Evolutionary conservation across 1,140 invertebrate species (phyloP), one percentile per base, ranked within the genome.

Genomic region (Nautilus pompilius): DNA sequence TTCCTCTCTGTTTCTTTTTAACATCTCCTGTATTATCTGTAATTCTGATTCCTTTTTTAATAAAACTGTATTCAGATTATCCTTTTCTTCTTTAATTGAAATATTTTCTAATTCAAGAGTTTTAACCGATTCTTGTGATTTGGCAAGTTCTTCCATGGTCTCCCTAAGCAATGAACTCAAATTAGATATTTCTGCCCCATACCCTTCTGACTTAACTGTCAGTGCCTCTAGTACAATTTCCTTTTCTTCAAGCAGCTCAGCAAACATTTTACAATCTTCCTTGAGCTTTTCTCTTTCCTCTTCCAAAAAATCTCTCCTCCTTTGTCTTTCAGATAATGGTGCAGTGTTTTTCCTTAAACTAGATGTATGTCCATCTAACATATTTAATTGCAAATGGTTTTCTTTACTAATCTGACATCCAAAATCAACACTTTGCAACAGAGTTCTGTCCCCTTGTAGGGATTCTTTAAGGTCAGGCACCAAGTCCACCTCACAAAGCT

Each of bases 181-280:
- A 15, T 15, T 41, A 2, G n/a, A 20, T 17, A 63, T 49, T 34
- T 49, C 55, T 30, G 5, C n/a, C 36, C 49, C 22, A 5, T 20
- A 29, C 26, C 51, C 36, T 30, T 46, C 54, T 15, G 49, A 55
- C 41, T 63, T 54, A 17, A 24, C 24, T 29, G 24, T 8, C 54
- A 58, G 54, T 22, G 28, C 41, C 28, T 20, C 51, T 10, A 26
- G 41, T 10, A 28, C n/a, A 17, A 15, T 4, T 28, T 57, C 33
- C 26, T 57, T 57, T 36, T 57, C 55, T 13, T 33, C 33, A 3
- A 57, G 30, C 15, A 22, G 26, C 32, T 33, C 13, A 3, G 29
- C 26, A 17, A 57, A 22, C 24, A 34, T 36, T 36, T 33, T 57
- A 15, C 32, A 65, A 53, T 73, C 72, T 51, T 73, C 67, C 22